Evolutionary conservation across 2,113 vertebrate species (phyloP), one percentile per base, ranked within the genome.

Genomic region (Laticauda colubrina): DNA sequence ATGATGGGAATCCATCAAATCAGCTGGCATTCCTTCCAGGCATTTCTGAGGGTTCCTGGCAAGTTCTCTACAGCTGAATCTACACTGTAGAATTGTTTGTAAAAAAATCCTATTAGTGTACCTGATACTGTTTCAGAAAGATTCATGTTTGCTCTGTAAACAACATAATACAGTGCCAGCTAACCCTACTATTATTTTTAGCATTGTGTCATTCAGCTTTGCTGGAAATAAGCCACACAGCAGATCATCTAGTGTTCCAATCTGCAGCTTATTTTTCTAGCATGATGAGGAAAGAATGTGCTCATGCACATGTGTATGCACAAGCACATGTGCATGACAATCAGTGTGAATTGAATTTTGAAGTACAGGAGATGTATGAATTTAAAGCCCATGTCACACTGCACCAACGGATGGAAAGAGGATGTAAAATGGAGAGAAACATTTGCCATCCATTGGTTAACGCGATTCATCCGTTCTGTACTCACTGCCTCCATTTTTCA

Each of bases 81-180:
- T 54, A 54, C n/a, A n/a, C n/a, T 88, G 48, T 0, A 0, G 64
- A n/a, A 14, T 14, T 34, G 11, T 5, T 1, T 2, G 34, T 3
- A 53, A 85, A 93, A 93, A 69, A 5, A 39, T 81, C 64, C 29
- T 56, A 59, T 55, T 91, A 26, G n/a, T 6, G 23, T 23, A 43
- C 5, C 2, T 0, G 0, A 55, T 21, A 90, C 48, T 55, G n/a
- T n/a, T 24, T 92, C 55, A 6, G 69, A 0, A 0, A 34, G 43
- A 48, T 81, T 4, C 4, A 24, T 0, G 0, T 15, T 69, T 81
- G 64, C 43, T 53, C 23, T 85, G 75, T 91, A 0, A 20, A 85
- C 86, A 89, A n/a, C 34, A 29, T 21, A 48, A 91, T 26, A 61
- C 5, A 0, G 1, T 69, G 64, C 61, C 0, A 0, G n/a, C 34